Percentiles rank a stretch among this genome's conserved stretches.
phyloP scores from a whole-genome alignment of 1,140 invertebrate genomes.

The Aphelenchoides besseyi region DNA sequence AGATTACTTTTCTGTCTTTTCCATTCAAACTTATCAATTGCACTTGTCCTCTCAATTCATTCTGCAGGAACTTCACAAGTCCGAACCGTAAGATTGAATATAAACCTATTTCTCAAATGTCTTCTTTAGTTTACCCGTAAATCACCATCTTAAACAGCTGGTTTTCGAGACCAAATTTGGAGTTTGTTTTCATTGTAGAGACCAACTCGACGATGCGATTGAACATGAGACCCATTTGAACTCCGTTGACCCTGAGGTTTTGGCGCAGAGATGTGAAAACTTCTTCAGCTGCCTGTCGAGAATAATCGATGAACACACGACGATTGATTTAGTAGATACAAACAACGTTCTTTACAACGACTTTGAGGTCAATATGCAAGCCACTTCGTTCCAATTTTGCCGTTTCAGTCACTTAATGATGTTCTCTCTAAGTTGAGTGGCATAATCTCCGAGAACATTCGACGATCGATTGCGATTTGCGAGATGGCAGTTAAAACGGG shows the following conservation, averaged over 20 bases:
- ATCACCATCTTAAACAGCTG: not conserved
- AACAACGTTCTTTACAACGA: conserved; percentile 1
- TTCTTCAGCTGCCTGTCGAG: not conserved
- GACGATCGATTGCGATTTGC: too few relatives aligned
- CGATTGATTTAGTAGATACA: not conserved
- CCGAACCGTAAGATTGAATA: not conserved
- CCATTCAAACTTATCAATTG: too few relatives aligned
- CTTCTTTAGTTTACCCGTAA: not conserved
- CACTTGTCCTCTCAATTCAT: too few relatives aligned
- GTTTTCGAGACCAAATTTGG: not conserved
- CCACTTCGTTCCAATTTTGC: not conserved
- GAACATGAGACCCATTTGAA: not conserved
- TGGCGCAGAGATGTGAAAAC: not conserved
- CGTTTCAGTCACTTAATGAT: too few relatives aligned
- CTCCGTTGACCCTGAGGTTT: not conserved
- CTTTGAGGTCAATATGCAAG: not conserved
- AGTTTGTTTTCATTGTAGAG: not conserved
- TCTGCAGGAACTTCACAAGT: too few relatives aligned
- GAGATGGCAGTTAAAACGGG: too few relatives aligned
- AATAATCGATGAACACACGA: too few relatives aligned
- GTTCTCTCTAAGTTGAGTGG: too few relatives aligned
- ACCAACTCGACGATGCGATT: not conserved
- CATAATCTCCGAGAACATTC: too few relatives aligned
- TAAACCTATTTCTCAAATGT: not conserved
- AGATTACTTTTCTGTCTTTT: too few relatives aligned